Evolutionary conservation across 2,113 vertebrate genomes (phyloP).

Genomic region (Clarias gariepinus): DNA sequence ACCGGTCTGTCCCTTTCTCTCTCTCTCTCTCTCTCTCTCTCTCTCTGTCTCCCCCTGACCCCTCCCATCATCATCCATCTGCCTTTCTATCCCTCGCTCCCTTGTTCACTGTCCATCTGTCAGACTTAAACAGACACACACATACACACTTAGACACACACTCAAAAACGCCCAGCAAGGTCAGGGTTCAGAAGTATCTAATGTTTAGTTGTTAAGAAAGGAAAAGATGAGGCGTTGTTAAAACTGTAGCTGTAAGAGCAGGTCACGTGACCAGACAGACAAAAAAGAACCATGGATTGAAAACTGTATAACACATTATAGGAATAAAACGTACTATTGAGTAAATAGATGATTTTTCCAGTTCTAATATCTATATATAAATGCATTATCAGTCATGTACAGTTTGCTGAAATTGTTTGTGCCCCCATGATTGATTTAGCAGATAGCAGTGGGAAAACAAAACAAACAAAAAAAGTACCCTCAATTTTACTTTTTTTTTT

Average conservation of each 20-base stretch:
- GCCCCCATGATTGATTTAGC: neutral
- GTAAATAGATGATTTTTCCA: neutral
- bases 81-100: neutral
- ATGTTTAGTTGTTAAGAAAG: constrained; percentile 31
- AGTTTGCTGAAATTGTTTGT: neutral
- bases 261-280: neutral
- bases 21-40: neutral
- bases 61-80: neutral
- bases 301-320: neutral
- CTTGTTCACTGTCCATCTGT: constrained; percentile 58
- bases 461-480: no score
- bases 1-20: neutral
- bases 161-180: constrained; percentile 36
- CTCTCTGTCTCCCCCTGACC: neutral
- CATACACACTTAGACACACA: neutral
- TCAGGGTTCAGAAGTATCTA: constrained; percentile 57
- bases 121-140: constrained; percentile 39
- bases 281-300: neutral
- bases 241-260: neutral
- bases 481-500: no score
- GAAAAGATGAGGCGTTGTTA: constrained; percentile 11
- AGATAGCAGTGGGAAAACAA: no score
- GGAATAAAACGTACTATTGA: neutral
- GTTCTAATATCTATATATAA: neutral
- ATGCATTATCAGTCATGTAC: neutral